A percentile compares a stretch with the other conserved stretches of the same genome.
These are phyloP conservation scores for Creontiades dilutus DNA, from an alignment of 2,888 invertebrate genomes.

Conservation along the genomic window DNA sequence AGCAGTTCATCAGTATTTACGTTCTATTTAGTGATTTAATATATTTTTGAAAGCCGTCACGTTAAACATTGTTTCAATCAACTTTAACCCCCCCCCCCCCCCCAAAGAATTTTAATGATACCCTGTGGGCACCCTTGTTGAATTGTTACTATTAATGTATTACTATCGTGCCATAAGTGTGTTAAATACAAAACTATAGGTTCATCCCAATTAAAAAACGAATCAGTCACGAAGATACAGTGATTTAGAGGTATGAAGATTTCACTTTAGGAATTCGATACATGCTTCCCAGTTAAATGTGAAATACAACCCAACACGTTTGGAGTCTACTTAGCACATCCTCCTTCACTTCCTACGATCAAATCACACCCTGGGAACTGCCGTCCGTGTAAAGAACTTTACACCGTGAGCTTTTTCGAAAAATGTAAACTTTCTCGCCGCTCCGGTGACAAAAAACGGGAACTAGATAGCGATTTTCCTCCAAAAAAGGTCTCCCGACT, in stretches of 20 bases:
- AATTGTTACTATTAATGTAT: too few relatives aligned
- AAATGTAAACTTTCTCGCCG: not conserved
- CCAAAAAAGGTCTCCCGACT: not conserved
- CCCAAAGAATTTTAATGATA: too few relatives aligned
- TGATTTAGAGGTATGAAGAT: not conserved
- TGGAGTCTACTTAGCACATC: conserved; percentile 15
- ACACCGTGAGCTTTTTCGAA: not conserved
- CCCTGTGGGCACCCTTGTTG: too few relatives aligned
- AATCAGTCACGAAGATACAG: not conserved
- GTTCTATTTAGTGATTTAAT: too few relatives aligned
- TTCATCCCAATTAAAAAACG: not conserved
- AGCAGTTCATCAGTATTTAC: too few relatives aligned
- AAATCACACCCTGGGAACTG: not conserved
- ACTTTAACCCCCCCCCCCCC: too few relatives aligned
- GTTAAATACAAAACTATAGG: not conserved
- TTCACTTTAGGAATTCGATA: not conserved
- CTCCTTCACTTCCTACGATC: not conserved
- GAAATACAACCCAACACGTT: not conserved
- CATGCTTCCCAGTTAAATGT: not conserved
- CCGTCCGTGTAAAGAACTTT: not conserved
- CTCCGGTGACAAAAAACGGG: not conserved
- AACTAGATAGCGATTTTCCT: conserved; percentile 21
- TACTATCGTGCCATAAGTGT: too few relatives aligned
- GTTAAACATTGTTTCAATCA: too few relatives aligned
- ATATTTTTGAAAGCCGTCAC: too few relatives aligned